Evolutionary conservation across 2,113 vertebrate genomes (phyloP), one percentile per base, ranked within the genome.

Genomic region (Etheostoma cragini): DNA sequence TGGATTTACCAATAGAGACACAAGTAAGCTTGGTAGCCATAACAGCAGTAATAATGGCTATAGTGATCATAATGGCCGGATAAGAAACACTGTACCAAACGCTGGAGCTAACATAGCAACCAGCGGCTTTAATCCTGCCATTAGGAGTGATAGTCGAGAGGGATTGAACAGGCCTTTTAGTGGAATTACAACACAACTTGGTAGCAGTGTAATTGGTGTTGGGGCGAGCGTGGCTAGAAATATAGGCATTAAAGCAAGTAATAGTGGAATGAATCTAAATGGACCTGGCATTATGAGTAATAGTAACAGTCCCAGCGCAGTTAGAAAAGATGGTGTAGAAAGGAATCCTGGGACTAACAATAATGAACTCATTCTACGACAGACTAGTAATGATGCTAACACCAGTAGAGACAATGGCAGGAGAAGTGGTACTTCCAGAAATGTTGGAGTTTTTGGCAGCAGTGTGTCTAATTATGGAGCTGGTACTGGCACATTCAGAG

Each of bases 291-390:
- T 72, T 63, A 12, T 65, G 8, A 82, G 45, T 50, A 70, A 60
- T 17, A 65, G 66, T 49, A 87, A 71, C 64, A 72, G 56, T 73
- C 78, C 42, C 22, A 76, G 33, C 64, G 74, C 71, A 77, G 72
- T 45, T 33, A 60, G 46, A 69, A 79, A 38, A 69, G 47, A 62
- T 38, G 73, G 64, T 68, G 38, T 56, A 47, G 78, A 77, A 60
- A 82, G 70, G 47, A 85, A 71, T 78, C 65, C 61, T 21, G 78
- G 72, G 33, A 61, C 57, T 35, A 80, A 69, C 73, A 86, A 78
- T 66, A 89, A 92, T 82, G 90, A 94, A 70, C 83, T 90, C 0
- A 72, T 35, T 76, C 65, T 46, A 46, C 82, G 68, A 68, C 87
- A 79, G 24, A 30, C 58, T 56, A 49, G n/a, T 54, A 84, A 54